These are phyloP conservation scores for Peromyscus aztecus DNA, from an alignment of 2,797 vertebrate genomes.

Conservation along the genomic window DNA sequence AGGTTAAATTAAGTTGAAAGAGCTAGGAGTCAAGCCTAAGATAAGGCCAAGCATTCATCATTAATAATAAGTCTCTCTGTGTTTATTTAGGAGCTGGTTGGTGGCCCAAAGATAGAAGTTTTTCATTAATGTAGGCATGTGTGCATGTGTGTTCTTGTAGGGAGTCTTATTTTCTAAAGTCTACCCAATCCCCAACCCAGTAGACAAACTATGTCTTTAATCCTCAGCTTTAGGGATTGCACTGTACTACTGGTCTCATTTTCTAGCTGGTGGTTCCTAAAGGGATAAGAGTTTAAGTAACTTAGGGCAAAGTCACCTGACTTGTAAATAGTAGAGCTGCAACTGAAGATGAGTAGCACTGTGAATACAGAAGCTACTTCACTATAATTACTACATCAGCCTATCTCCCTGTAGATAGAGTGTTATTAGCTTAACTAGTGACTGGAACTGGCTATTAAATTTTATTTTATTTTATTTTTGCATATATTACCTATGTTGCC, in stretches of 20 bases:
- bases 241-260: neutral
- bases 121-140: neutral
- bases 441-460: constrained; percentile 57
- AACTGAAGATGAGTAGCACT: neutral
- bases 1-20: neutral
- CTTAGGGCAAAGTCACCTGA: neutral
- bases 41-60: neutral
- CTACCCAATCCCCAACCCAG: neutral
- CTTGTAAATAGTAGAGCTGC: neutral
- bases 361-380: neutral
- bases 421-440: constrained; percentile 63
- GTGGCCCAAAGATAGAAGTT: neutral
- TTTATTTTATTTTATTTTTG: constrained; percentile 20
- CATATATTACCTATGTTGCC: constrained; percentile 36
- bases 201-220: constrained; percentile 7
- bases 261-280: constrained; percentile 7
- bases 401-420: neutral
- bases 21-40: neutral
- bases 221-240: neutral
- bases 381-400: constrained; percentile 16
- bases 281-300: constrained; percentile 31
- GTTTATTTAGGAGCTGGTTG: neutral
- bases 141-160: neutral
- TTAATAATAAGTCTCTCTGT: neutral
- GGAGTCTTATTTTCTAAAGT: constrained; percentile 21